Percentiles rank a stretch among this genome's conserved stretches.
phyloP scores from a whole-genome alignment of 1,140 invertebrate species.

The Octopus bimaculoides region DNA sequence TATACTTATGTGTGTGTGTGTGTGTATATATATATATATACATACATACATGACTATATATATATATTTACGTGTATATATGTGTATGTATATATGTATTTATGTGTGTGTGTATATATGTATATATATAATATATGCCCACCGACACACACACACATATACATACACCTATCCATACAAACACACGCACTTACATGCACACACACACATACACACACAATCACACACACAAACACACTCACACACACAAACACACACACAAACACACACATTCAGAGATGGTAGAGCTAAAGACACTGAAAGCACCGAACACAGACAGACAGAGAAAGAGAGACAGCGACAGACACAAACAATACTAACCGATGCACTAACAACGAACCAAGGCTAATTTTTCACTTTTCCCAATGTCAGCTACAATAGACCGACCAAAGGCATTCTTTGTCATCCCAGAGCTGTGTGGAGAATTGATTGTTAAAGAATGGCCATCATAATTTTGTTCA shows the following conservation, averaged over 20 bases:
- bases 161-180: too few species aligned
- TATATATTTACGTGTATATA: not conserved
- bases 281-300: too few species aligned
- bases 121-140: not conserved
- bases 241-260: too few species aligned
- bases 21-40: not conserved
- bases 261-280: too few species aligned
- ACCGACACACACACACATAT: not conserved
- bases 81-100: not conserved
- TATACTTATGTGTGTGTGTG: not conserved
- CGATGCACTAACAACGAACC: not conserved
- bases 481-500: slow-evolving; percentile 8
- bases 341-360: too few species aligned
- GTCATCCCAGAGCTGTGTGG: not conserved
- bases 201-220: too few species aligned
- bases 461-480: slow-evolving; percentile 6
- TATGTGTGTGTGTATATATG: not conserved
- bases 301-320: too few species aligned
- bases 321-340: too few species aligned
- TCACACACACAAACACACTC: too few species aligned
- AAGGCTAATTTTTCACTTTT: slow-evolving; percentile 8
- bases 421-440: slow-evolving; percentile 9
- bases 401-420: slow-evolving; percentile 2
- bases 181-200: too few species aligned
- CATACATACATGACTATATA: not conserved